Evolutionary conservation across 2,888 invertebrate genomes (phyloP).

Genomic region (Polymixis lichenea): DNA sequence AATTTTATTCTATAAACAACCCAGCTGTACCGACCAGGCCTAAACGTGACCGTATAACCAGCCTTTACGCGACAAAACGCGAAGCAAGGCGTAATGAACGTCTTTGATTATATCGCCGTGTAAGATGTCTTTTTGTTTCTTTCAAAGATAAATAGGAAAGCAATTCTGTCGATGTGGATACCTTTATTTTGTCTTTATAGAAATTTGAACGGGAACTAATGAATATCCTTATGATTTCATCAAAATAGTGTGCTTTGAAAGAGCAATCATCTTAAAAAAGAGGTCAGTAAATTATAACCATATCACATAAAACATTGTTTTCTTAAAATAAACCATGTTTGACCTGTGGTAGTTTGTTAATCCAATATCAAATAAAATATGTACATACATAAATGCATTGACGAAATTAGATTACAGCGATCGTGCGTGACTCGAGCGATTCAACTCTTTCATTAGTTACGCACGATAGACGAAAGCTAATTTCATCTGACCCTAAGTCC

Average conservation of each 20-base stretch:
- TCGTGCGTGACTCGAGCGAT: slow-evolving; percentile 29
- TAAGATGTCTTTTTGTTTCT: slow-evolving; percentile 33
- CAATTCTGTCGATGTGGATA: slow-evolving; percentile 14
- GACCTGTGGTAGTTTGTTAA: neutral
- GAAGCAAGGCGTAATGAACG: slow-evolving; percentile 59
- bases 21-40: slow-evolving; percentile 31
- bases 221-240: neutral
- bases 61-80: slow-evolving; percentile 40
- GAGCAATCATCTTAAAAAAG: neutral
- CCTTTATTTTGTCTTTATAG: neutral
- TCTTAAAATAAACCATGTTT: neutral
- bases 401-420: slow-evolving; percentile 33
- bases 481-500: slow-evolving; percentile 45
- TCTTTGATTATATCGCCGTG: slow-evolving; percentile 53
- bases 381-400: slow-evolving; percentile 13
- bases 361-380: slow-evolving; percentile 24
- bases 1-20: slow-evolving; percentile 69
- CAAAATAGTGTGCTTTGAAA: neutral
- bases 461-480: slow-evolving; percentile 43
- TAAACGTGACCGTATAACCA: slow-evolving; percentile 69
- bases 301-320: slow-evolving; percentile 26
- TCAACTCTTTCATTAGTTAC: slow-evolving; percentile 58
- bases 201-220: neutral
- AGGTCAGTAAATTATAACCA: neutral
- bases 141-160: slow-evolving; percentile 7